phyloP scores from a whole-genome alignment of 1,140 invertebrate species.

The Neodiprion lecontei region DNA sequence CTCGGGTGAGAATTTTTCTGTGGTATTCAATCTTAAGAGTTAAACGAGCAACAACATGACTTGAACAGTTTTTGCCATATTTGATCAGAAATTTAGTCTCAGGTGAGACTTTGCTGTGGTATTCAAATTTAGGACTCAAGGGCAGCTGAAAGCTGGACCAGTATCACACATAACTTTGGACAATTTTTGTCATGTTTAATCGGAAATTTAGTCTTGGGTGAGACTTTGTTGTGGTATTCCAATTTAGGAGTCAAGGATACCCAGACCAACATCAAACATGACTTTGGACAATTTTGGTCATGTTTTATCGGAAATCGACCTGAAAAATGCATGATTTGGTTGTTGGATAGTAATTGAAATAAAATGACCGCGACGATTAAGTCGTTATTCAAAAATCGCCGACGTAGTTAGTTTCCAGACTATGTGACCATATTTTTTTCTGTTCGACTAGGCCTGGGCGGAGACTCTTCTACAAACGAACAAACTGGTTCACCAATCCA shows the following conservation, averaged over 20 bases:
- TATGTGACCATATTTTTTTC: not conserved
- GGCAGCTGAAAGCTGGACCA: slow-evolving; percentile 7
- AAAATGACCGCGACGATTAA: not conserved
- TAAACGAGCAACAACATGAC: not conserved
- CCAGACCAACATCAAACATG: not conserved
- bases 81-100: slow-evolving; percentile 29
- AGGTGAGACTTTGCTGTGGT: slow-evolving; percentile 58
- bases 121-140: not conserved
- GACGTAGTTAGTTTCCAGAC: not conserved
- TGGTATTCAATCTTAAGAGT: slow-evolving; percentile 6
- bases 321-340: not conserved
- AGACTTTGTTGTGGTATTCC: slow-evolving; percentile 20
- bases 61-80: slow-evolving; percentile 18
- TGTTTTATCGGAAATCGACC: slow-evolving; percentile 23
- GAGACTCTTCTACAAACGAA: slow-evolving; percentile 75
- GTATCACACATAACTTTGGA: not conserved
- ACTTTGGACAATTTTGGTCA: slow-evolving; percentile 15
- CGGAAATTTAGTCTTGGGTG: slow-evolving; percentile 58
- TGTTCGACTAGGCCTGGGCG: slow-evolving; percentile 70
- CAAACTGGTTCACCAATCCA: slow-evolving; percentile 70
- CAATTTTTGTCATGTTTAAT: slow-evolving; percentile 14
- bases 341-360: not conserved
- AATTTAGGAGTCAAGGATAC: not conserved
- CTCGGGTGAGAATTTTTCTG: slow-evolving; percentile 59
- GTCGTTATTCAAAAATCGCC: slow-evolving; percentile 46